A percentile compares a stretch with the other conserved stretches of the same genome.
These are phyloP conservation scores for Brachyalestes nurse DNA, from an alignment of 2,797 vertebrate genomes.

Conservation along the genomic window DNA sequence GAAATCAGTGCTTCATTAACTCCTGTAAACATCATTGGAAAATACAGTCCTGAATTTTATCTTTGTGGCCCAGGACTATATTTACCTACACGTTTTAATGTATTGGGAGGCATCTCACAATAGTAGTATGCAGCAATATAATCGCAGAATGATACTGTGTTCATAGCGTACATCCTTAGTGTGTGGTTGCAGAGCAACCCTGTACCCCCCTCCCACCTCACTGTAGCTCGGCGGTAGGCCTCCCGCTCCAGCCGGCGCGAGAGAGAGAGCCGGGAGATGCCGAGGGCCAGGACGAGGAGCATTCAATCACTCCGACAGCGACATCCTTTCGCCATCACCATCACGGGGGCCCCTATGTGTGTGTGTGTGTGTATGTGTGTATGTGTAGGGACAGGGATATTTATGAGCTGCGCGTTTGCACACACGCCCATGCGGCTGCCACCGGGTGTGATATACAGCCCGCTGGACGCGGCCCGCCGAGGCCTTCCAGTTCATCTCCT, in stretches of 20 bases:
- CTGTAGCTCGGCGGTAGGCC: conserved; percentile 68
- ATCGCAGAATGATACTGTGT: too few relatives aligned
- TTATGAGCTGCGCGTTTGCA: conserved; percentile 77
- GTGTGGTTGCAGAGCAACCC: conserved; percentile 5
- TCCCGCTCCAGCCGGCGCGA: conserved; percentile 65
- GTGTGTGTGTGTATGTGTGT: conserved; percentile 55
- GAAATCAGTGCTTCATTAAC: neutral
- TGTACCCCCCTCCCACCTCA: conserved; percentile 49
- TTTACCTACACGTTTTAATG: neutral
- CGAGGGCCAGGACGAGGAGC: conserved; percentile 74
- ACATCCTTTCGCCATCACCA: conserved; percentile 81
- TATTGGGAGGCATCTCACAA: neutral
- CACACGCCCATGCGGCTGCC: conserved; percentile 70
- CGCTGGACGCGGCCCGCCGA: conserved; percentile 69
- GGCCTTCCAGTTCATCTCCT: conserved; percentile 79
- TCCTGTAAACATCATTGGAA: neutral
- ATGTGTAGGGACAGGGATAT: conserved; percentile 66
- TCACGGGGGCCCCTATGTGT: conserved; percentile 78
- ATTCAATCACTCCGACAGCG: conserved; percentile 82
- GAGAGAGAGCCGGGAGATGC: conserved; percentile 69
- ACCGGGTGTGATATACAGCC: conserved; percentile 77
- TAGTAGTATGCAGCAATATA: neutral
- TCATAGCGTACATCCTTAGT: conserved; percentile 3
- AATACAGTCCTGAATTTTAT: neutral
- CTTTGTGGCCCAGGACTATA: neutral